A percentile compares a stretch with the other conserved stretches of the same genome.
These are phyloP conservation scores for Coenonympha arcania DNA, from an alignment of 2,888 invertebrate species.

Conservation along the genomic window DNA sequence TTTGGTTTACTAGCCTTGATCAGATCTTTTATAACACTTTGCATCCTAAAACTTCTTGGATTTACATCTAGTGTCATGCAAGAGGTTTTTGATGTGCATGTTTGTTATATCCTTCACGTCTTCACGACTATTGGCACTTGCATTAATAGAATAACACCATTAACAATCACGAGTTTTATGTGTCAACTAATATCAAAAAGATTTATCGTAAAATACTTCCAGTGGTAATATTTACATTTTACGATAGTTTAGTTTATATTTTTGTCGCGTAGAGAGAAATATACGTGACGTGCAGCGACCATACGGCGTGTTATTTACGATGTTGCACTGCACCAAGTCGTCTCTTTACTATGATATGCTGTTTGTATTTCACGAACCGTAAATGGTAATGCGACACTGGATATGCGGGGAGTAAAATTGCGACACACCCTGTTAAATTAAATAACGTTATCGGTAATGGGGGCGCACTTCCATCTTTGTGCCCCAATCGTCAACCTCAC, in stretches of 20 bases:
- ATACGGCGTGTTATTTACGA: slow-evolving; percentile 16
- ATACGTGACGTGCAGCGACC: slow-evolving; percentile 14
- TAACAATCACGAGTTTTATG: background rate
- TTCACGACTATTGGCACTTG: no score
- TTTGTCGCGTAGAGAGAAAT: slow-evolving; percentile 13
- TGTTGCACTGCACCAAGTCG: slow-evolving; percentile 13
- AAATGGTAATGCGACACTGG: background rate
- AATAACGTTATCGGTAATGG: background rate
- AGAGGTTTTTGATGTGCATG: no score
- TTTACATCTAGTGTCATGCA: no score
- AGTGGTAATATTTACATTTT: no score
- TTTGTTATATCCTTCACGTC: no score
- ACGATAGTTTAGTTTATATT: slow-evolving; percentile 11
- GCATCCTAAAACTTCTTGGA: no score
- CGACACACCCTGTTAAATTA: background rate
- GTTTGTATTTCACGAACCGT: slow-evolving; percentile 9
- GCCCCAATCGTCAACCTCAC: no score
- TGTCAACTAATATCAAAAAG: background rate
- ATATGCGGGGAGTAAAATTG: background rate
- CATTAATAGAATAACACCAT: no score
- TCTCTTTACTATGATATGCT: slow-evolving; percentile 13
- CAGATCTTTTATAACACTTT: background rate
- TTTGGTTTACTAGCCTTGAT: no score
- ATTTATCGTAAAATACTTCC: slow-evolving; percentile 9
- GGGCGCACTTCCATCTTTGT: no score